These are phyloP conservation scores for Didymodactylos carnosus DNA, from an alignment of 2,888 invertebrate species.

Conservation along the genomic window DNA sequence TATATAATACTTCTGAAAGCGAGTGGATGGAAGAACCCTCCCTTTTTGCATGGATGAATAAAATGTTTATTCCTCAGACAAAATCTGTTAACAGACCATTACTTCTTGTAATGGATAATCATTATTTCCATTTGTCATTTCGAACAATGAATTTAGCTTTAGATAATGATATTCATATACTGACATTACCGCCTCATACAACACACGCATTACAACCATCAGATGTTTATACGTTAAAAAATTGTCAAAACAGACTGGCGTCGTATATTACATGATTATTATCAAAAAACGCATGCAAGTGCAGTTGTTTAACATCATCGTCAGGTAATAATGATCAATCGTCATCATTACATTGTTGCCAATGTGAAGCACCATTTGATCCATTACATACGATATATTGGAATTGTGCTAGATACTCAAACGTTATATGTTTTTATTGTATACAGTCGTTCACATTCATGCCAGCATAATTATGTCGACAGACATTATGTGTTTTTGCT, in stretches of 20 bases:
- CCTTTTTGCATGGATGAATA: neutral
- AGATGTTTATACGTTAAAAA: neutral
- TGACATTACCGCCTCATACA: neutral
- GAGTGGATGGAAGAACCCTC: neutral
- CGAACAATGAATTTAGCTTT: neutral
- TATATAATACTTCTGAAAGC: neutral
- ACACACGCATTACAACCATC: neutral
- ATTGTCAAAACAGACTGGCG: neutral
- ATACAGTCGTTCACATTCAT: no score
- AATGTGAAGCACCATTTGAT: no score
- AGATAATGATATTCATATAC: neutral
- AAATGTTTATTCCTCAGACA: neutral
- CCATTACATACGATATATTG: no score
- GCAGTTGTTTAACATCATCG: no score
- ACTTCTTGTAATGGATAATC: neutral
- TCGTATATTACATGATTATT: no score
- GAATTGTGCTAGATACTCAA: no score
- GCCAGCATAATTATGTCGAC: no score
- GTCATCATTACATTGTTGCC: no score
- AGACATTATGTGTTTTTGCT: no score
- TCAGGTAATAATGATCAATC: no score
- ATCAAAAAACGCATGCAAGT: no score
- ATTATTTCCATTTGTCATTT: neutral
- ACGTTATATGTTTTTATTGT: no score
- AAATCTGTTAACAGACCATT: neutral